Evolutionary conservation across 2,888 invertebrate species (phyloP).

Genomic region (Xestia rhomboidea): DNA sequence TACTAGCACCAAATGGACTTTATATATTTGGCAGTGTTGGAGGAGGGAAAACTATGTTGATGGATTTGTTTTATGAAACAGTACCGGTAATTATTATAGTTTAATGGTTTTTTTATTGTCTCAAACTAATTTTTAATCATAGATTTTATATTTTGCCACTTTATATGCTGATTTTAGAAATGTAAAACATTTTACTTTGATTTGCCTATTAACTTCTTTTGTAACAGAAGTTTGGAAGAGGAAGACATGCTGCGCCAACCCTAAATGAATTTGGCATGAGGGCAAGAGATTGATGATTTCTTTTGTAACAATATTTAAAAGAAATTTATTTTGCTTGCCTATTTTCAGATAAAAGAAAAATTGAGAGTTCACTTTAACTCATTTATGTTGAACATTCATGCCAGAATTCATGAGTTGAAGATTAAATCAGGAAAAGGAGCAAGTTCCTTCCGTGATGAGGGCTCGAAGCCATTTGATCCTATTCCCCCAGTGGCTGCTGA

Average conservation of each 20-base stretch:
- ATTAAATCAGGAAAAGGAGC: constrained; percentile 88
- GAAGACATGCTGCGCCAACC: too few species aligned
- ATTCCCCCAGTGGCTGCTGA: constrained; percentile 97
- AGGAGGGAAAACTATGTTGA: constrained; percentile 99
- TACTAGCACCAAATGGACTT: constrained; percentile 93
- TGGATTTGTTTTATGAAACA: constrained; percentile 98
- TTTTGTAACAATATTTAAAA: not conserved
- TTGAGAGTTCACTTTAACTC: constrained; percentile 98
- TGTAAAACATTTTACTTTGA: not conserved
- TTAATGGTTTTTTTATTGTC: not conserved
- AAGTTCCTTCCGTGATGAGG: constrained; percentile 86
- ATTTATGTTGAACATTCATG: constrained; percentile 99
- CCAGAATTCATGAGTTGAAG: constrained; percentile 96
- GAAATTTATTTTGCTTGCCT: not conserved
- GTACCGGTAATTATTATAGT: constrained; percentile 77
- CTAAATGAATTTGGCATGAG: too few species aligned
- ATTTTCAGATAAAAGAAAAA: constrained; percentile 92
- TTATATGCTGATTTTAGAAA: not conserved
- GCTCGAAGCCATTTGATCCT: constrained; percentile 94
- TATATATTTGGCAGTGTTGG: constrained; percentile 98
- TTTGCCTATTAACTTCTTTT: not conserved
- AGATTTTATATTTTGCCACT: not conserved
- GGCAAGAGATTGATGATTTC: too few species aligned
- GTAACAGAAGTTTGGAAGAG: not conserved
- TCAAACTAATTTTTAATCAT: not conserved